Evolutionary conservation across 2,797 vertebrate species (phyloP).

Genomic region (Enteromius anoplus): DNA sequence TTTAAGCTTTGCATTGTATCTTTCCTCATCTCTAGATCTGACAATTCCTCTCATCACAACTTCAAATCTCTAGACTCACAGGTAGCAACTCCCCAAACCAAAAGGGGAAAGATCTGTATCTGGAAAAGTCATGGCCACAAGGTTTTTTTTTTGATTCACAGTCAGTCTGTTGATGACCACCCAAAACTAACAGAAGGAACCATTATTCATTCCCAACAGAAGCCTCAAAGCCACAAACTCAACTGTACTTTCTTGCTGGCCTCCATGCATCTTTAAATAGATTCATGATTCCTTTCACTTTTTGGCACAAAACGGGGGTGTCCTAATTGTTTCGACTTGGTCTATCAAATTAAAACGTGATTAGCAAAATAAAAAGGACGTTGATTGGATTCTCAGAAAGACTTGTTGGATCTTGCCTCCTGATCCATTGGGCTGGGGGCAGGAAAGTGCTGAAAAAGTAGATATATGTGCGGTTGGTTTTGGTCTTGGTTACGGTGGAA

Average conservation of each 20-base stretch:
- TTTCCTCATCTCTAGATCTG: constrained; percentile 11
- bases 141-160: constrained; percentile 46
- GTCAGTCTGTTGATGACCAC: constrained; percentile 72
- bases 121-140: constrained; percentile 51
- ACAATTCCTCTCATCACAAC: constrained; percentile 17
- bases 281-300: constrained; percentile 69
- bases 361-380: neutral
- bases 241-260: constrained; percentile 63
- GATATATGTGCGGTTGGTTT: constrained; percentile 8
- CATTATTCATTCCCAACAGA: constrained; percentile 72
- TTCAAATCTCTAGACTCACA: constrained; percentile 31
- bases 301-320: constrained; percentile 54
- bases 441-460: constrained; percentile 14
- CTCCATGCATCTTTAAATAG: constrained; percentile 71
- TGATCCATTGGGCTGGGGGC: neutral
- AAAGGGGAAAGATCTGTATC: constrained; percentile 52
- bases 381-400: neutral
- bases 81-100: constrained; percentile 47
- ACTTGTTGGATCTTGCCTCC: neutral
- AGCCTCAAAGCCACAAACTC: constrained; percentile 73
- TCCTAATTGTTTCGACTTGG: constrained; percentile 61
- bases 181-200: constrained; percentile 75
- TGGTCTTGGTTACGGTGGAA: neutral
- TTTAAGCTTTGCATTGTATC: constrained; percentile 9
- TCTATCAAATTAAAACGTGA: constrained; percentile 45